phyloP scores from a whole-genome alignment of 2,888 invertebrate species.

The Neuroscelio doddi region DNA sequence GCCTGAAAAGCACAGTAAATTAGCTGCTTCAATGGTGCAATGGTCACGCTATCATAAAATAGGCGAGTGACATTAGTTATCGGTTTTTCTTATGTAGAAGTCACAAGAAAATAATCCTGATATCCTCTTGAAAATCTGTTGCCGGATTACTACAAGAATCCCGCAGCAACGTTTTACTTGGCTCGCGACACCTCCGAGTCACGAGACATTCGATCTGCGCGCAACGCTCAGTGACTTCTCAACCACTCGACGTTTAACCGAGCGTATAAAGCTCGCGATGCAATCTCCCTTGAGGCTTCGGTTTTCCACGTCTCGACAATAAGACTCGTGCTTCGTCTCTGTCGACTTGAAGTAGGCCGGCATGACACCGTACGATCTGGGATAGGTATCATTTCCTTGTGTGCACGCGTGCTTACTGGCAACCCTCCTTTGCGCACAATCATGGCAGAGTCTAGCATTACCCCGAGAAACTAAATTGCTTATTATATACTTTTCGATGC shows the following conservation, averaged over 20 bases:
- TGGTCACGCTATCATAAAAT: no score
- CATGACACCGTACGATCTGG: constrained; percentile 38
- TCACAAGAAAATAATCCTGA: no score
- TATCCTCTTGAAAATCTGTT: constrained; percentile 29
- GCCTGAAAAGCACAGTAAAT: no score
- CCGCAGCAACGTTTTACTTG: constrained; percentile 15
- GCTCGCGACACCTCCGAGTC: constrained; percentile 46
- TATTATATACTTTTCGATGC: constrained; percentile 1
- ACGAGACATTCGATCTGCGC: constrained; percentile 41
- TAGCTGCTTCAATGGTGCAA: no score
- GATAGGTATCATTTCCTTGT: constrained; percentile 32
- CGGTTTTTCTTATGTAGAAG: no score
- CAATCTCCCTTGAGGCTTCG: constrained; percentile 49
- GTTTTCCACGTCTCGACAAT: constrained; percentile 59
- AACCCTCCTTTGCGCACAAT: constrained; percentile 17
- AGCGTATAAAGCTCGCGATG: constrained; percentile 48
- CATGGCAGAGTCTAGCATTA: not conserved
- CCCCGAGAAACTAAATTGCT: constrained; percentile 3
- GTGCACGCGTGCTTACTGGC: constrained; percentile 21
- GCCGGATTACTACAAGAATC: constrained; percentile 37
- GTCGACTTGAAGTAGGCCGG: constrained; percentile 54
- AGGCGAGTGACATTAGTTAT: no score
- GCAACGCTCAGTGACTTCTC: constrained; percentile 32
- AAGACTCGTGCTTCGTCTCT: constrained; percentile 62
- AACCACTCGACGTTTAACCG: constrained; percentile 42